A percentile compares a stretch with the other conserved stretches of the same genome.
Evolutionary conservation across 1,140 invertebrate genomes (phyloP).

Genomic region (Centruroides sculpturatus): DNA sequence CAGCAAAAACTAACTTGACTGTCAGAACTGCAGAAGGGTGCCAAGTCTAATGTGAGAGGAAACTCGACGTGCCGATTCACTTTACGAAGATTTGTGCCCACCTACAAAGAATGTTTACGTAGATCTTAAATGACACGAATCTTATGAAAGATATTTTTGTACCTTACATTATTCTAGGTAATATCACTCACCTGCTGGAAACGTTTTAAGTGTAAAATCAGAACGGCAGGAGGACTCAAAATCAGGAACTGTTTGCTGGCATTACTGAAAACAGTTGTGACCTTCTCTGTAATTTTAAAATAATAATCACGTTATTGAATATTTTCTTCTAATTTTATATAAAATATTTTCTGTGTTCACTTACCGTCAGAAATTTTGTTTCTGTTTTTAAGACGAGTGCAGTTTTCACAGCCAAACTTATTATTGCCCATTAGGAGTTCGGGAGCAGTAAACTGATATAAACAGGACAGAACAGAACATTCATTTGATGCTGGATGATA

Average conservation of each 20-base stretch:
- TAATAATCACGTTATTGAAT: neutral
- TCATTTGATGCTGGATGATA: constrained; percentile 60
- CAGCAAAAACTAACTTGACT: constrained; percentile 36
- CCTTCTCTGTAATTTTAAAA: constrained; percentile 18
- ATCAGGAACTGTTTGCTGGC: constrained; percentile 85
- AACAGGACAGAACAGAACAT: constrained; percentile 58
- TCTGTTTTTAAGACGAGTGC: constrained; percentile 43
- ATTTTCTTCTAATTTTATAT: too few species aligned
- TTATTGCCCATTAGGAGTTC: constrained; percentile 81
- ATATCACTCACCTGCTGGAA: constrained; percentile 36
- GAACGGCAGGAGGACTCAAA: constrained; percentile 71
- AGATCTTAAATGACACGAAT: too few species aligned
- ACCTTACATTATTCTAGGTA: too few species aligned
- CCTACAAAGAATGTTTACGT: constrained; percentile 6
- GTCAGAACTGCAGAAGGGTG: constrained; percentile 74
- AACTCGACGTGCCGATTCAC: constrained; percentile 75
- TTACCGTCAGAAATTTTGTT: constrained; percentile 11
- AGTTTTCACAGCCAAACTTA: constrained; percentile 80
- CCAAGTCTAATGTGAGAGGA: constrained; percentile 67
- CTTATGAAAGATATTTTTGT: too few species aligned
- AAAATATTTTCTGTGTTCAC: neutral
- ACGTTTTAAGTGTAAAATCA: constrained; percentile 89
- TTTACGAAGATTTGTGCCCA: constrained; percentile 50
- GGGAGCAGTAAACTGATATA: constrained; percentile 77
- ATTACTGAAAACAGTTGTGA: constrained; percentile 58